Conservation (phyloP, 2,888 invertebrate species). For the Quadriops clusia region DNA sequence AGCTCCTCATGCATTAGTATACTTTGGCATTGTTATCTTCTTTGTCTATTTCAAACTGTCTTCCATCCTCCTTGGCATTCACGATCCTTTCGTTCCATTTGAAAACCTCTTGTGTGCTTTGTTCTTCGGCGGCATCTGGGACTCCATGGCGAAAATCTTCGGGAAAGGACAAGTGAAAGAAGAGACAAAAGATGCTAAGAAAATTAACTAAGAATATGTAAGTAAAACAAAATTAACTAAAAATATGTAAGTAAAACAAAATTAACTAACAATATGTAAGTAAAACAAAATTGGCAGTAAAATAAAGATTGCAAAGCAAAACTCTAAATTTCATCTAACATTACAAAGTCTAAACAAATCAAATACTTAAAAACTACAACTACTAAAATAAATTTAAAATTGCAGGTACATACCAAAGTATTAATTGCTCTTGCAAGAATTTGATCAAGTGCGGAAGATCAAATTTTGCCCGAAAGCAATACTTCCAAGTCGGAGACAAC, state of each 20-base stretch:
- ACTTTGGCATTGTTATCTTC: conserved; percentile 95
- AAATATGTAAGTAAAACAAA: conserved; percentile 44
- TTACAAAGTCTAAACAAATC: no score
- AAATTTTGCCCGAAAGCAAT: no score
- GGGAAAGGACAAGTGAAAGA: conserved; percentile 73
- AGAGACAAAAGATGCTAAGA: conserved; percentile 70
- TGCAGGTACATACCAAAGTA: no score
- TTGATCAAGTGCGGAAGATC: no score
- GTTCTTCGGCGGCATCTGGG: conserved; percentile 97
- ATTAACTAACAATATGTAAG: conserved; percentile 47
- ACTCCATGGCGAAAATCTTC: conserved; percentile 82
- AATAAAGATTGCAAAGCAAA: no score
- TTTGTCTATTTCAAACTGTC: conserved; percentile 95
- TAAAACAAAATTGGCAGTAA: conserved; percentile 68
- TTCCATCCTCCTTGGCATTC: conserved; percentile 90
- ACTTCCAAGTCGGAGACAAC: no score
- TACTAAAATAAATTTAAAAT: no score
- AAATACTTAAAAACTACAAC: no score
- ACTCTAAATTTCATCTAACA: no score
- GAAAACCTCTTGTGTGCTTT: conserved; percentile 96
- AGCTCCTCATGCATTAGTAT: conserved; percentile 92
- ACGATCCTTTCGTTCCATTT: conserved; percentile 97
- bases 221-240: conserved; percentile 65
- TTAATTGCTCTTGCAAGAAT: no score
- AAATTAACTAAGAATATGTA: conserved; percentile 52